Conservation (phyloP, 2,797 vertebrate genomes). For the Potorous gilbertii region DNA sequence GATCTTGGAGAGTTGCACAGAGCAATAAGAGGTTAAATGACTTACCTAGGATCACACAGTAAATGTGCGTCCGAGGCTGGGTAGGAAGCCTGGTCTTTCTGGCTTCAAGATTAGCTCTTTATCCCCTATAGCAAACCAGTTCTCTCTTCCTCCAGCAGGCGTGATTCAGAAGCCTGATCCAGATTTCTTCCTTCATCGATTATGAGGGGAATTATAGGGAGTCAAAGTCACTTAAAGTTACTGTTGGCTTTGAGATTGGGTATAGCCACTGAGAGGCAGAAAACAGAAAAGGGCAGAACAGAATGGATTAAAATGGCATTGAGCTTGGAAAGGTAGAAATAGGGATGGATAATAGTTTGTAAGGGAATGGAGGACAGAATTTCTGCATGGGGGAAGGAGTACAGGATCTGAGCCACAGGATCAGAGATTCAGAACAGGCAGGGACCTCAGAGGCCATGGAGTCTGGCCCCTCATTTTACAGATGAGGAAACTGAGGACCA, state of each 20-base stretch:
- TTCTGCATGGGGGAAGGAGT: neutral
- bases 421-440: neutral
- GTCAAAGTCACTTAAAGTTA: conserved; percentile 35
- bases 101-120: neutral
- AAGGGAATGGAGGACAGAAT: neutral
- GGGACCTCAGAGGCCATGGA: neutral
- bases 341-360: neutral
- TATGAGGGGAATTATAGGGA: conserved; percentile 55
- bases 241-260: neutral
- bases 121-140: neutral
- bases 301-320: neutral
- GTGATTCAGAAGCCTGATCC: conserved; percentile 20
- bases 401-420: neutral
- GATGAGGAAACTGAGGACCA: neutral
- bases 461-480: neutral
- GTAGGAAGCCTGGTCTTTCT: neutral
- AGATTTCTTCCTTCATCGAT: conserved; percentile 23
- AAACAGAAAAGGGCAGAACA: neutral
- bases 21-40: neutral
- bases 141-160: conserved; percentile 38
- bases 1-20: neutral
- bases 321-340: neutral
- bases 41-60: neutral
- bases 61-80: neutral
- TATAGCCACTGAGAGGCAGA: neutral